phyloP scores from a whole-genome alignment of 1,140 invertebrate genomes.

The Pantala flavescens region DNA sequence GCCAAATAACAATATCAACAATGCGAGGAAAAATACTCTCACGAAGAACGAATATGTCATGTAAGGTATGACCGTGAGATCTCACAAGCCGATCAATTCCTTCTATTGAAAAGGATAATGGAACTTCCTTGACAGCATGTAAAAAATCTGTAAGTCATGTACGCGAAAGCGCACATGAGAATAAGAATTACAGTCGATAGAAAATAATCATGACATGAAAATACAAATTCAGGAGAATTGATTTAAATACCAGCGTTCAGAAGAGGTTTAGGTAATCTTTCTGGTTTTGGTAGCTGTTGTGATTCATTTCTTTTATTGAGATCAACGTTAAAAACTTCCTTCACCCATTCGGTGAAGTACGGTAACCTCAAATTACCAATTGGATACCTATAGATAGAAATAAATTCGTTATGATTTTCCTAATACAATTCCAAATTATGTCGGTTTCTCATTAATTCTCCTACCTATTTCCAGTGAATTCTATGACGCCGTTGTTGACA shows the following conservation, averaged over 20 bases:
- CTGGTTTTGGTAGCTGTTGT: conserved; percentile 38
- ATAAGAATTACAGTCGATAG: neutral
- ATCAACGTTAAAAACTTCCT: conserved; percentile 58
- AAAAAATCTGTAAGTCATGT: conserved; percentile 43
- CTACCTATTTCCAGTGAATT: conserved; percentile 68
- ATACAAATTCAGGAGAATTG: neutral
- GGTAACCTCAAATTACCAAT: conserved; percentile 69
- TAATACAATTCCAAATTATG: conserved; percentile 14
- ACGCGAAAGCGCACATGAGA: conserved; percentile 18
- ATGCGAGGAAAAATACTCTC: conserved; percentile 65
- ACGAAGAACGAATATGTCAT: conserved; percentile 75
- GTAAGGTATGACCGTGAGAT: conserved; percentile 90
- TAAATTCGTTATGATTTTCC: conserved; percentile 16
- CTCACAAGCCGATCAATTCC: conserved; percentile 77
- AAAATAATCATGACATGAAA: conserved; percentile 4
- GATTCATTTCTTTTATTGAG: conserved; percentile 29
- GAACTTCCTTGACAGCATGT: conserved; percentile 44
- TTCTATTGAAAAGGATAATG: conserved; percentile 57
- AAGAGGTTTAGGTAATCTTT: conserved; percentile 43
- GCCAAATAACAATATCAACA: conserved; percentile 91
- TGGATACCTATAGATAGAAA: conserved; percentile 55
- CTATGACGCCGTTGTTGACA: conserved; percentile 46
- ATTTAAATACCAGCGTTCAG: conserved; percentile 29
- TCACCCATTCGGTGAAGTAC: conserved; percentile 71
- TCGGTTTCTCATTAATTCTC: conserved; percentile 21